Evolutionary conservation across 2,888 invertebrate species (phyloP), one percentile per base, ranked within the genome.

Genomic region (Agapetus fuscipes): DNA sequence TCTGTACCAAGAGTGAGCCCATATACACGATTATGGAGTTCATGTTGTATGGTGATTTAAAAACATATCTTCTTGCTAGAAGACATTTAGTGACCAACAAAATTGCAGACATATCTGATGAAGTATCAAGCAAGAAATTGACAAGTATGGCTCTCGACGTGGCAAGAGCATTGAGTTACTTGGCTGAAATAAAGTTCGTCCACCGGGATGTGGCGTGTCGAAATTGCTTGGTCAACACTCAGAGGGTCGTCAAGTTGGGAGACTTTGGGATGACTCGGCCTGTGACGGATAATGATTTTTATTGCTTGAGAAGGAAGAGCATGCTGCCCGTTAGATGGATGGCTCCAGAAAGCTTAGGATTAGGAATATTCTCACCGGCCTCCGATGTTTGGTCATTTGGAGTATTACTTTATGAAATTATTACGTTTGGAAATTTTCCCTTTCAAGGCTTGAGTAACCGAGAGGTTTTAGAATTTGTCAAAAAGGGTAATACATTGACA

Each of bases 221-320:
- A 50, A 94, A 85, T 66, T 91, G 82, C 56, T 65, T 88, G 24
- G 79, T 88, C 7, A 80, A 80, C 60, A 78, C 82, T 26, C 74
- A 76, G 50, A 72, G 83, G 41, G 72, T 76, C 1, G 79, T 86
- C 3, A 88, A 88, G 58, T 70, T 84, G 24, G 86, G 83, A 2
- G 93, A 94, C 62, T 94, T 93, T 61, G 93, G 93, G 28, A 90
- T 93, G 91, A 84, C 91, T 2, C 72, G 93, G 30, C 80, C 85
- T 1, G 85, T 86, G 59, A 85, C 80, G 58, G 89, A 90, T 53
- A 83, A 82, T 48, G 90, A 90, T 59, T 90, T 90, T 60, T 93
- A 93, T 62, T 79, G 83, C 48, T 90, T 91, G 58, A 85, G 82
- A 55, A 77, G 89, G 46, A 86, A 84, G 64, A 84, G 85, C 56